These are phyloP conservation scores for Cerceris rybyensis DNA, from an alignment of 2,888 invertebrate species.

Conservation along the genomic window DNA sequence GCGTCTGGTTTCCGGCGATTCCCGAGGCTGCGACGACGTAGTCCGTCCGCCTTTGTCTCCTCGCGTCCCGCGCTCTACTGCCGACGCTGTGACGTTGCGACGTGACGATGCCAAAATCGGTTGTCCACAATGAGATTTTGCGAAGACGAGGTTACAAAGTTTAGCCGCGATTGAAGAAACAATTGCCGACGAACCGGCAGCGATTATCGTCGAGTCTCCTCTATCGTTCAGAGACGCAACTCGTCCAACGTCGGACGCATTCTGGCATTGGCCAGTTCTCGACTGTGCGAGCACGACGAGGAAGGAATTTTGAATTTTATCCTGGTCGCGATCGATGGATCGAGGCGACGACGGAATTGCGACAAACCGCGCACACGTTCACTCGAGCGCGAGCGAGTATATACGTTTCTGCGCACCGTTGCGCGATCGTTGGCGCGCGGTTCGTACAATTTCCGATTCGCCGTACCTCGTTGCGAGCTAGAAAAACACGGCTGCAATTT, in stretches of 20 bases:
- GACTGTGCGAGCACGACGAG: slow-evolving; percentile 1
- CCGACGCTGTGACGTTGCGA: too few relatives aligned
- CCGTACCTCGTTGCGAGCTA: slow-evolving; percentile 24
- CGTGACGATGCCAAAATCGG: too few relatives aligned
- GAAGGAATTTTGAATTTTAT: slow-evolving; percentile 26
- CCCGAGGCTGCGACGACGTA: neutral
- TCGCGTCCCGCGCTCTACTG: too few relatives aligned
- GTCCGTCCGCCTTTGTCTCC: too few relatives aligned
- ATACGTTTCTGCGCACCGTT: slow-evolving; percentile 16
- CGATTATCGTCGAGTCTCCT: too few relatives aligned
- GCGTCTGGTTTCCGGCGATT: slow-evolving; percentile 60
- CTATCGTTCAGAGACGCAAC: neutral
- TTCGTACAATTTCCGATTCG: slow-evolving; percentile 48
- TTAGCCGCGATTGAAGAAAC: too few relatives aligned
- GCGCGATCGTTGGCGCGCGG: slow-evolving; percentile 23
- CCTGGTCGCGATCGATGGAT: slow-evolving; percentile 8
- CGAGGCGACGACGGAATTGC: slow-evolving; percentile 25
- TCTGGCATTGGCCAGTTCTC: neutral
- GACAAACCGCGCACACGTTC: slow-evolving; percentile 34
- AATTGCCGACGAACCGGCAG: too few relatives aligned
- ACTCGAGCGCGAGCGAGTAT: slow-evolving; percentile 29
- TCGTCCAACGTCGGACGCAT: too few relatives aligned
- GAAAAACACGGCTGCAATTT: slow-evolving; percentile 32
- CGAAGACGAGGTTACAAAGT: neutral
- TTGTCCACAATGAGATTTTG: neutral